phyloP scores from a whole-genome alignment of 2,113 vertebrate genomes.

The Rhombomys opimus region DNA sequence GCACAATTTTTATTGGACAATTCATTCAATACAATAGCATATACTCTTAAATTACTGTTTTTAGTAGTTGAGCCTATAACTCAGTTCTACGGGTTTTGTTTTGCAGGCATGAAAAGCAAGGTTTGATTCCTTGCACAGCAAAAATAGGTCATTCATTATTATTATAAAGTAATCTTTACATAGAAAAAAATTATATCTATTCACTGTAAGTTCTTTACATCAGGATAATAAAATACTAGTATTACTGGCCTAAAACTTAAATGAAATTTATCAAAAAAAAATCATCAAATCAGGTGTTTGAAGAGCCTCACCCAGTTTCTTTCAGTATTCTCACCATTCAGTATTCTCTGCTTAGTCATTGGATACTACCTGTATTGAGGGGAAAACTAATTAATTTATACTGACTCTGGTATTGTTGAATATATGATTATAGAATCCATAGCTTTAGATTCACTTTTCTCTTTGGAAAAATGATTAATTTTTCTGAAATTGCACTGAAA shows the following conservation, averaged over 20 bases:
- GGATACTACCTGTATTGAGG: rapidly evolving
- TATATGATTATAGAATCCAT: background rate
- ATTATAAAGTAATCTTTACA: background rate
- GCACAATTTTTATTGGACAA: background rate
- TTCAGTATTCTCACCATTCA: background rate
- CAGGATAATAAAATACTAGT: background rate
- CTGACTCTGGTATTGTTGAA: background rate
- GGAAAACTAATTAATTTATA: rapidly evolving
- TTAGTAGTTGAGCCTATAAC: background rate
- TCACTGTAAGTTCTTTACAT: background rate
- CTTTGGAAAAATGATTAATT: background rate
- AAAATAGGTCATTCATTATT: background rate
- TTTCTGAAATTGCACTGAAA: background rate
- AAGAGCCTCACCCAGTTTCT: rapidly evolving
- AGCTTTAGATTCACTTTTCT: background rate
- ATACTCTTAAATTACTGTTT: background rate
- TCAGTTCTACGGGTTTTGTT: background rate
- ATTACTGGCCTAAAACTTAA: background rate
- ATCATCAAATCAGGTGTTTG: background rate
- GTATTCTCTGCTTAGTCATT: background rate
- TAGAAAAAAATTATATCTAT: background rate
- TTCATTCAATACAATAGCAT: background rate
- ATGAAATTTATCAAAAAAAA: background rate
- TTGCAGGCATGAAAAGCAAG: background rate
- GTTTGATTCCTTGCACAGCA: background rate